phyloP scores from a whole-genome alignment of 2,888 invertebrate genomes.

The Harpalus rubripes region DNA sequence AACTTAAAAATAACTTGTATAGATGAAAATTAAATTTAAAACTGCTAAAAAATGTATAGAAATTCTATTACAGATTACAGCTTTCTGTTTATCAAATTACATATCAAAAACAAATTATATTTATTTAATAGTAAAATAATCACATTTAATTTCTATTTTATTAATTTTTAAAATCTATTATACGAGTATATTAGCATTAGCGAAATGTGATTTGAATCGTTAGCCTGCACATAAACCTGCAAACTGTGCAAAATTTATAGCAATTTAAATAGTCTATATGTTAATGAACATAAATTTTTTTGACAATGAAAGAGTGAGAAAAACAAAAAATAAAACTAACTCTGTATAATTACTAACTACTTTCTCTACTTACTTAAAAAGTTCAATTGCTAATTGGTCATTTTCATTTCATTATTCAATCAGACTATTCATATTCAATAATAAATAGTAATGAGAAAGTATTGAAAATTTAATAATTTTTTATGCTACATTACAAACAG shows the following conservation, averaged over 20 bases:
- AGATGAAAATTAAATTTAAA: too few relatives aligned
- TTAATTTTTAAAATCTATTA: too few relatives aligned
- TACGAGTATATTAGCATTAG: too few relatives aligned
- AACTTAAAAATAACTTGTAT: too few relatives aligned
- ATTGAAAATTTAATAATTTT: slow-evolving; percentile 8
- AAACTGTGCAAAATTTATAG: not conserved
- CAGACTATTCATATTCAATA: slow-evolving; percentile 2
- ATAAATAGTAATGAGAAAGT: slow-evolving; percentile 42
- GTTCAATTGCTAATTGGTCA: slow-evolving; percentile 16
- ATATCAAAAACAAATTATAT: too few relatives aligned
- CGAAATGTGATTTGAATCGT: not conserved
- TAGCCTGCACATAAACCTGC: not conserved
- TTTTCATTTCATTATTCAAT: slow-evolving; percentile 19
- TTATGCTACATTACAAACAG: slow-evolving; percentile 19
- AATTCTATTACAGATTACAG: too few relatives aligned
- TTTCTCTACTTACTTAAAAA: slow-evolving; percentile 10
- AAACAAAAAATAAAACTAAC: not conserved
- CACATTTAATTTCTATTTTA: too few relatives aligned
- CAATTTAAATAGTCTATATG: not conserved
- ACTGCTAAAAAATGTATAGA: too few relatives aligned
- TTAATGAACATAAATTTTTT: slow-evolving; percentile 15
- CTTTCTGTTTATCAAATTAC: too few relatives aligned
- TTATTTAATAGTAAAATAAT: too few relatives aligned
- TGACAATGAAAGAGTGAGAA: slow-evolving; percentile 24
- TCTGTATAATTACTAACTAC: slow-evolving; percentile 18